A percentile compares a stretch with the other conserved stretches of the same genome.
These are phyloP conservation scores for Microctenopoma lineatum DNA, from an alignment of 2,797 vertebrate genomes.

Conservation along the genomic window DNA sequence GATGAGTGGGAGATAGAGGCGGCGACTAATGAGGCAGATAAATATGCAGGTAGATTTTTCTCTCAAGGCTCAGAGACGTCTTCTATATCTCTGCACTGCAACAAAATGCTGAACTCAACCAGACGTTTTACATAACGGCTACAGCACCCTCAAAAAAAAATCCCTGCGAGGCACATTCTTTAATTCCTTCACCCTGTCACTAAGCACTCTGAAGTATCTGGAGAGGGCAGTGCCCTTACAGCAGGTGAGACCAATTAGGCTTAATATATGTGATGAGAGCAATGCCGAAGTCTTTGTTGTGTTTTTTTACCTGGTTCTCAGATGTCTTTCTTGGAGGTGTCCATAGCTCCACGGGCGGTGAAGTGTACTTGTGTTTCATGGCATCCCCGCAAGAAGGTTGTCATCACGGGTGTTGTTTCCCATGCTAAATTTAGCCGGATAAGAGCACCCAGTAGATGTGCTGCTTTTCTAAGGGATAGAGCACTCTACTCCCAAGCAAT, in stretches of 20 bases:
- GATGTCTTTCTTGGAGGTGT: slow-evolving; percentile 12
- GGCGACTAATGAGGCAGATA: slow-evolving; percentile 60
- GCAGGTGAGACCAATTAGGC: slow-evolving; percentile 44
- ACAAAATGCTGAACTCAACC: slow-evolving; percentile 45
- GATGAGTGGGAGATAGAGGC: slow-evolving; percentile 30
- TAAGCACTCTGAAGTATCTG: slow-evolving; percentile 22
- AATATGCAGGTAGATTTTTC: slow-evolving; percentile 57
- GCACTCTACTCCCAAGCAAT: slow-evolving; percentile 75
- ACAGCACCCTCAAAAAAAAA: slow-evolving; percentile 33
- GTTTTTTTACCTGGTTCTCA: slow-evolving; percentile 5
- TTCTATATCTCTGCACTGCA: slow-evolving; percentile 34
- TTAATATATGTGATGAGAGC: slow-evolving; percentile 44
- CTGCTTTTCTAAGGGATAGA: slow-evolving; percentile 60
- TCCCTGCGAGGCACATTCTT: slow-evolving; percentile 13
- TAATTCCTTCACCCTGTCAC: slow-evolving; percentile 46
- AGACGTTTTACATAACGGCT: slow-evolving; percentile 35
- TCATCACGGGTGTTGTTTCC: slow-evolving; percentile 59
- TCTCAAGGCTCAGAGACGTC: slow-evolving; percentile 37
- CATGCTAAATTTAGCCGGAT: slow-evolving; percentile 75
- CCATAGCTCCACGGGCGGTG: slow-evolving; percentile 17
- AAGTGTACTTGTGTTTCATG: slow-evolving; percentile 33
- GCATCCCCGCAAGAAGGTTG: slow-evolving; percentile 49
- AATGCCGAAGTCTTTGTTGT: slow-evolving; percentile 9
- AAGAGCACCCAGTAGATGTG: slow-evolving; percentile 57
- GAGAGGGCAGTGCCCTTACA: slow-evolving; percentile 24